Conservation (phyloP, 2,113 vertebrate genomes). For the Rynchops niger region DNA sequence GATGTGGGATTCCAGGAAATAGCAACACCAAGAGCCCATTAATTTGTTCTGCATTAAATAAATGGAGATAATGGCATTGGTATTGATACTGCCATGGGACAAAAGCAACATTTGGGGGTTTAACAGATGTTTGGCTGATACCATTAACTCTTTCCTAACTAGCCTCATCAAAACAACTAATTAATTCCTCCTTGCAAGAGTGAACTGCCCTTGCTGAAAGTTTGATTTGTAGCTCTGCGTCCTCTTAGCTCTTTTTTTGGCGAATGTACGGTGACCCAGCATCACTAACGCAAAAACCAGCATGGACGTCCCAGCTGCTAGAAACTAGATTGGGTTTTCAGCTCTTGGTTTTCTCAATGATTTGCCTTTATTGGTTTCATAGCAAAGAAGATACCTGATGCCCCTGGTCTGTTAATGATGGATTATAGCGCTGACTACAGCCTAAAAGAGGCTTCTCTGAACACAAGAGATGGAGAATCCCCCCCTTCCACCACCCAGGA, state of each 20-base stretch:
- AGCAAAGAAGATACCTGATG: neutral
- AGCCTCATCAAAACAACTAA: neutral
- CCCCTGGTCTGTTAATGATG: neutral
- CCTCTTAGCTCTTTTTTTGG: neutral
- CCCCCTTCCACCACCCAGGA: neutral
- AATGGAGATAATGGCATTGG: neutral
- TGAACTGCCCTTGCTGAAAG: slow-evolving; percentile 11
- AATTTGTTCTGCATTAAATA: slow-evolving; percentile 12
- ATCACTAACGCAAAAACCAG: neutral
- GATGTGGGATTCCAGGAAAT: slow-evolving; percentile 10
- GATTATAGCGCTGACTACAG: neutral
- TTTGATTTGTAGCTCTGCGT: neutral
- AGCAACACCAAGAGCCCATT: neutral
- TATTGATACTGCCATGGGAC: slow-evolving; percentile 26
- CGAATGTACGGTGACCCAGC: neutral
- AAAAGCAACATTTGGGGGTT: slow-evolving; percentile 13
- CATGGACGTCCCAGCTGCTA: neutral
- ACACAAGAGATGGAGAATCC: neutral
- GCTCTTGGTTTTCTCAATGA: neutral
- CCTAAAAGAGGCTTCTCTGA: neutral
- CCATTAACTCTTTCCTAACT: slow-evolving; percentile 13
- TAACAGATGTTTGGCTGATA: slow-evolving; percentile 13
- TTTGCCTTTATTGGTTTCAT: neutral
- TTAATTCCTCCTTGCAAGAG: slow-evolving; percentile 4
- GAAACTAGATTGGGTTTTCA: neutral